These are phyloP conservation scores for Carassius gibelio DNA, from an alignment of 2,113 vertebrate genomes.

Conservation along the genomic window DNA sequence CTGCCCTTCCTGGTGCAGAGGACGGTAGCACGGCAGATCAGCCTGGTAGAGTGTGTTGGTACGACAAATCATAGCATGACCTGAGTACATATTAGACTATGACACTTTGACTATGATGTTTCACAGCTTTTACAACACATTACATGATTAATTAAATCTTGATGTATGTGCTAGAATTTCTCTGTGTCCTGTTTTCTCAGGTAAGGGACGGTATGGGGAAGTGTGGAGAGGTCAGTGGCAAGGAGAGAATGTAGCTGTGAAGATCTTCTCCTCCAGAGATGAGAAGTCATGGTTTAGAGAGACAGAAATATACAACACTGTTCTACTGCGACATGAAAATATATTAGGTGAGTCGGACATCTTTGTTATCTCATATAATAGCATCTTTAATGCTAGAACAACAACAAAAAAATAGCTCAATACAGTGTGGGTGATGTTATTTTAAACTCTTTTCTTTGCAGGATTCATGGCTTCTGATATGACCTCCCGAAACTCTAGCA, in stretches of 20 bases:
- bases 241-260: conserved; percentile 81
- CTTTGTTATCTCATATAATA: not conserved
- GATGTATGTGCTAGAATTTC: not conserved
- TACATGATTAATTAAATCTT: too few species aligned
- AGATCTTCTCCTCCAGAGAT: conserved; percentile 82
- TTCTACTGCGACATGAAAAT: conserved; percentile 80
- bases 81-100: not conserved
- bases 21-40: conserved; percentile 96
- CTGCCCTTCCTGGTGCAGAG: conserved; percentile 98
- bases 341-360: conserved; percentile 73
- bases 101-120: too few species aligned
- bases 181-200: conserved; percentile 55
- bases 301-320: conserved; percentile 83
- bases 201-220: conserved; percentile 81
- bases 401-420: too few species aligned
- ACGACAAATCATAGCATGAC: conserved; percentile 43
- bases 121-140: not conserved
- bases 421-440: not conserved
- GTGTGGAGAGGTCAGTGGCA: conserved; percentile 84
- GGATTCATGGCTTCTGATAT: conserved; percentile 84
- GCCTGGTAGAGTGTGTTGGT: conserved; percentile 95
- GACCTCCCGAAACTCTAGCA: conserved; percentile 83
- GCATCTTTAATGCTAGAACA: not conserved
- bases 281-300: conserved; percentile 84
- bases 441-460: conserved; percentile 46